Percentiles rank a stretch among this genome's conserved stretches.
Evolutionary conservation across 2,797 vertebrate species (phyloP).

Genomic region (Spinus olivaceus): DNA sequence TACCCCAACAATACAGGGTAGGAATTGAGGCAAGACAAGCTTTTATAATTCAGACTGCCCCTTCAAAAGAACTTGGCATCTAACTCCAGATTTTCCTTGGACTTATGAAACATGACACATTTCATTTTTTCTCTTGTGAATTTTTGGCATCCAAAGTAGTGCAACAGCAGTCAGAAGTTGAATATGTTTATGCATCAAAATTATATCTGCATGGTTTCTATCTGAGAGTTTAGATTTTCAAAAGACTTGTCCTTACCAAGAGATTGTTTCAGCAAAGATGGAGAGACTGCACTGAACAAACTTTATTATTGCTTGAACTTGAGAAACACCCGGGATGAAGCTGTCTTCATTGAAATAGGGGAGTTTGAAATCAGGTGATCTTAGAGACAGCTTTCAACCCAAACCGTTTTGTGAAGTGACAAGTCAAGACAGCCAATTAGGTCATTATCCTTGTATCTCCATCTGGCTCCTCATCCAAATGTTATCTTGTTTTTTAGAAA

Average conservation of each 20-base stretch:
- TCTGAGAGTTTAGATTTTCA: background rate
- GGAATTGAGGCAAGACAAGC: background rate
- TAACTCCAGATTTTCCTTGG: background rate
- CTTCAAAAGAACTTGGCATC: background rate
- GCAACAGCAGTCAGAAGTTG: background rate
- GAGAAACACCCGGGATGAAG: background rate
- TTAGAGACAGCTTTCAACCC: background rate
- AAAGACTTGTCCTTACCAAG: background rate
- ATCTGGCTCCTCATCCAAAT: background rate
- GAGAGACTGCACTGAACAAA: background rate
- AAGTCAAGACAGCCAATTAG: background rate
- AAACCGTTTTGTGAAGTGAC: background rate
- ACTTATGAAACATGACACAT: accelerated
- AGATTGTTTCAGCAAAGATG: background rate
- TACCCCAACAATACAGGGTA: background rate
- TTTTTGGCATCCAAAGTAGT: background rate
- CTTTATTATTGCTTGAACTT: background rate
- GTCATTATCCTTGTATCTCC: background rate
- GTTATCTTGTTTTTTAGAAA: background rate
- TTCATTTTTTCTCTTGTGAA: background rate
- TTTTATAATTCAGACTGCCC: background rate
- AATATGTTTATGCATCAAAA: background rate
- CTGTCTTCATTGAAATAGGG: background rate
- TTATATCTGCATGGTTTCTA: background rate
- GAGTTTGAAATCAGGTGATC: background rate